Evolutionary conservation across 2,797 vertebrate species (phyloP).

Genomic region (Karalla daura): DNA sequence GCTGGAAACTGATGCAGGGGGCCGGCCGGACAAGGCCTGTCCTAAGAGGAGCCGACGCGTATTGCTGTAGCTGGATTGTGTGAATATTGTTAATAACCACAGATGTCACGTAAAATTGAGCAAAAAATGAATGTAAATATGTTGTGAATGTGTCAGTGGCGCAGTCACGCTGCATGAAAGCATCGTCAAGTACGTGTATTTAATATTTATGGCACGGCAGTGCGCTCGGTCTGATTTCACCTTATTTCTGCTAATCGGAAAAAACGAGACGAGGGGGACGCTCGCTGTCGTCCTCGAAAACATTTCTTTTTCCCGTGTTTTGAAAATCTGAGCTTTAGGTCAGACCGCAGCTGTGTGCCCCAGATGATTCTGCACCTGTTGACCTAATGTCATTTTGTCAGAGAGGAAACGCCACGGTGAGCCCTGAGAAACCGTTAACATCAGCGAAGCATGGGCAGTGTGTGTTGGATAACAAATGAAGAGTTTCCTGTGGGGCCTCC

Average conservation of each 20-base stretch:
- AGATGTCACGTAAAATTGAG: conserved; percentile 1
- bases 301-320: no score
- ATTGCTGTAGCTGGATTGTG: conserved; percentile 29
- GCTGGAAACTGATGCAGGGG: no score
- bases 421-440: no score
- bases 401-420: no score
- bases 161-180: conserved; percentile 24
- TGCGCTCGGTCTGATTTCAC: conserved; percentile 33
- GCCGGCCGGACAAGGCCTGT: background rate
- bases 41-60: background rate
- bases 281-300: no score
- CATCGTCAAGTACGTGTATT: conserved; percentile 40
- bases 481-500: no score
- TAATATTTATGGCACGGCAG: conserved; percentile 43
- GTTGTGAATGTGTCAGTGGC: conserved; percentile 20
- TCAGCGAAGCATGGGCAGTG: no score
- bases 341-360: no score
- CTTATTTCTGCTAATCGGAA: conserved; percentile 23
- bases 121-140: conserved; percentile 33
- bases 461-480: no score
- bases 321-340: no score
- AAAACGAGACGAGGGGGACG: background rate
- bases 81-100: conserved; percentile 14
- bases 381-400: no score
- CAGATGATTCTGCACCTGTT: no score